Base-by-base conservation (phyloP, 2,888 invertebrate species). In the Ichneumoninae sp. region DNA sequence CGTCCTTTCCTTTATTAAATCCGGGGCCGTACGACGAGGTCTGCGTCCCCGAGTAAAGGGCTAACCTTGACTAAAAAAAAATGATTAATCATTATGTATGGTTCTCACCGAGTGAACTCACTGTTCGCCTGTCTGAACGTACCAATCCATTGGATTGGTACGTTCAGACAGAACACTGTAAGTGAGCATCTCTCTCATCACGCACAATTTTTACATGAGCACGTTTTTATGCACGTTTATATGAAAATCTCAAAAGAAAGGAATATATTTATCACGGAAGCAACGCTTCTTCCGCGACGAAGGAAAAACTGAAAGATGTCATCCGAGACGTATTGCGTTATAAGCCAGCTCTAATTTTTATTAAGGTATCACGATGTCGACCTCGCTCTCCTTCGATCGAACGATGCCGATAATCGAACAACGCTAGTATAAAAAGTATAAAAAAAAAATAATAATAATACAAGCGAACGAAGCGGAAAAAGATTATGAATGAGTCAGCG, bases 291-390 rank as follows among this genome's bases (percentile, higher is more conserved):
- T 44, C 44, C 3, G 13, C 13, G 44, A 47, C 3, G 3, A 47
- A 47, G 3, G 0, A 16, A 16, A 16, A 47, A 16, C 16, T 16
- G 4, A 2, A 16, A 47, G 3, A 47, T 2, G 10, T 33, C 40
- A 3, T 40, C 10, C 40, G 10, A 19, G 19, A 57, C 2, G 57
- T 3, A 26, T 10, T 22, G 3, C 2, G 13, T 57, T 13, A 26
- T 13, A 26, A 57, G 22, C 26, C n/a, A 10, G 26, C 40, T 40
- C 19, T 89, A 89, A 91, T 90, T 90, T 85, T 87, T 81, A 82
- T 88, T 91, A 90, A 91, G 92, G 91, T 91, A 91, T 91, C 83
- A 47, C 75, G 33, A 86, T 86, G 87, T 90, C 89, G 89, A 85
- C 86, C 87, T 86, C 82, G 86, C 83, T 87, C 83, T 76, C 72